Evolutionary conservation across 2,888 invertebrate species (phyloP).

Genomic region (Chrysolina americana): DNA sequence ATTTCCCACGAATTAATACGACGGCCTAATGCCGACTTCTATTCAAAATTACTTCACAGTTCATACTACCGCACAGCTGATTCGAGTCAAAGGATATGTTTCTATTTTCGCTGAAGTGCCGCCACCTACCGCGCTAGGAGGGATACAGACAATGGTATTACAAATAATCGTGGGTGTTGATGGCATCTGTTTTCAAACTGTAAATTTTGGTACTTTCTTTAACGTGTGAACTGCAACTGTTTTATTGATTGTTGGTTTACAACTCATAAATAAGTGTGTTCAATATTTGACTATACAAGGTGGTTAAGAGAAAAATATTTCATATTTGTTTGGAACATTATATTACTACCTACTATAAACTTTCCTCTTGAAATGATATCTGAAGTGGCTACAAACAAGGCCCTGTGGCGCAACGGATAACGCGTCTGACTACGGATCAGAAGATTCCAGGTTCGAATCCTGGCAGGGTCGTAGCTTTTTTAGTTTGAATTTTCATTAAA

Average conservation of each 20-base stretch:
- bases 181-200: background rate
- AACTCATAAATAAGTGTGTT: too few species aligned
- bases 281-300: too few species aligned
- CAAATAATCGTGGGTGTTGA: background rate
- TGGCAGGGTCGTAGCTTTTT: slow-evolving; percentile 69
- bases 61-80: slow-evolving; percentile 39
- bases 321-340: too few species aligned
- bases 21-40: slow-evolving; percentile 5
- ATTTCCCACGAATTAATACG: slow-evolving; percentile 27
- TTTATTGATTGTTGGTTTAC: too few species aligned
- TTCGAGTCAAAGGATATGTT: slow-evolving; percentile 32
- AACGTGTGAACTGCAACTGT: too few species aligned
- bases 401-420: slow-evolving; percentile 75
- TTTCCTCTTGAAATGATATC: background rate
- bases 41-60: slow-evolving; percentile 35
- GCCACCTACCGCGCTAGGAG: slow-evolving; percentile 34
- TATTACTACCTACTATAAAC: background rate
- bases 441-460: slow-evolving; percentile 74
- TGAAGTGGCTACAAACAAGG: slow-evolving; percentile 51
- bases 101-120: slow-evolving; percentile 38
- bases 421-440: slow-evolving; percentile 74
- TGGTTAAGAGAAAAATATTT: too few species aligned
- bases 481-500: too few species aligned
- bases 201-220: background rate
- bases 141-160: background rate